These are phyloP conservation scores for Phytoseiulus persimilis DNA, from an alignment of 2,888 invertebrate species.

Conservation along the genomic window DNA sequence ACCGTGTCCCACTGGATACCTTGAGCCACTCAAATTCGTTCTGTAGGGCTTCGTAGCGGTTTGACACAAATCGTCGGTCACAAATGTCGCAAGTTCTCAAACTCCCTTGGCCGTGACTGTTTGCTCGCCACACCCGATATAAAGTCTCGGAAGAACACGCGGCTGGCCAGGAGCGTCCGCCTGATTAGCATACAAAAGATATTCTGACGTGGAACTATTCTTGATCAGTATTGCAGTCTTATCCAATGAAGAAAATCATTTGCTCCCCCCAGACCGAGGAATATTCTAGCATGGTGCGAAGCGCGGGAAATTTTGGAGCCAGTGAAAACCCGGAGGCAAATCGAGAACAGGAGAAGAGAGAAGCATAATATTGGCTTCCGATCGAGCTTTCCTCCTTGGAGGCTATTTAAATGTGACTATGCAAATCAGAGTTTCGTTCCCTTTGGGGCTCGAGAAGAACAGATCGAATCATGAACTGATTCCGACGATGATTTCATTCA, in stretches of 20 bases:
- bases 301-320: neutral
- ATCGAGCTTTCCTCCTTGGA: neutral
- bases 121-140: neutral
- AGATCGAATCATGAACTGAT: neutral
- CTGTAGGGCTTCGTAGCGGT: neutral
- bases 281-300: neutral
- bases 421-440: neutral
- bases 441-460: neutral
- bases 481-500: neutral
- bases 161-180: neutral
- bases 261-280: too few species aligned
- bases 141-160: neutral
- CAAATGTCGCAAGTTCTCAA: neutral
- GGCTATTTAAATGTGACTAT: neutral
- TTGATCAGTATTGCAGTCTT: too few species aligned
- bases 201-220: neutral
- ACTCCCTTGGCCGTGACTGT: neutral
- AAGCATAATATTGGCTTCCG: neutral
- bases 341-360: neutral
- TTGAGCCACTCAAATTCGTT: neutral
- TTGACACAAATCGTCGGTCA: neutral
- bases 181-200: neutral
- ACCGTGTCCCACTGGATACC: neutral
- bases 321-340: neutral
- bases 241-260: neutral